Evolutionary conservation across 1,140 invertebrate species (phyloP).

Genomic region (Rhysida immarginata): DNA sequence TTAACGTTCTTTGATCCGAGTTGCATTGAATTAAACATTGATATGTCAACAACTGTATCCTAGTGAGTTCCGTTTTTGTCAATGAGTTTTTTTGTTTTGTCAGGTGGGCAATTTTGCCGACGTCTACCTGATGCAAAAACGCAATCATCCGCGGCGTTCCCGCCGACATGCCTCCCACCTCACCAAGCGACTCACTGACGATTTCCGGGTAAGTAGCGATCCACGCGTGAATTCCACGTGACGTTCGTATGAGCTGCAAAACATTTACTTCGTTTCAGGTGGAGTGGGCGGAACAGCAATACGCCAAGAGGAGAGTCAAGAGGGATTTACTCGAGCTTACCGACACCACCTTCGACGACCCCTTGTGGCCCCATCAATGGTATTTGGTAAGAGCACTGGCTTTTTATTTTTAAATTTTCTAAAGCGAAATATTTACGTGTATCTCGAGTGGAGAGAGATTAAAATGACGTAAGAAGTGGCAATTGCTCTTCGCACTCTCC

Average conservation of each 20-base stretch:
- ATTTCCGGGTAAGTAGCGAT: slow-evolving; percentile 29
- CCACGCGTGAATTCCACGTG: not conserved
- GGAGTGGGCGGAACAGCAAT: slow-evolving; percentile 51
- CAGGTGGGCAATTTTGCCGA: slow-evolving; percentile 14
- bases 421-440: too few relatives aligned
- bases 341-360: slow-evolving; percentile 53
- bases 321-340: slow-evolving; percentile 21
- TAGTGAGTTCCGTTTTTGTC: too few relatives aligned
- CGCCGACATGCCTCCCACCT: slow-evolving; percentile 19
- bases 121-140: slow-evolving; percentile 10
- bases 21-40: too few relatives aligned
- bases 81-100: not conserved
- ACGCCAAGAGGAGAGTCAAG: slow-evolving; percentile 42
- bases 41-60: too few relatives aligned
- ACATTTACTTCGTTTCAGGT: slow-evolving; percentile 33
- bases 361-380: slow-evolving; percentile 75
- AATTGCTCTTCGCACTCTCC: too few relatives aligned
- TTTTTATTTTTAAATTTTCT: too few relatives aligned
- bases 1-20: too few relatives aligned
- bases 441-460: too few relatives aligned
- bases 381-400: too few relatives aligned
- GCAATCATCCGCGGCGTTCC: slow-evolving; percentile 20
- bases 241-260: not conserved
- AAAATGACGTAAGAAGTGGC: too few relatives aligned
- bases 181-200: slow-evolving; percentile 22